phyloP scores from a whole-genome alignment of 2,888 invertebrate species.

The Leucophenga montana region DNA sequence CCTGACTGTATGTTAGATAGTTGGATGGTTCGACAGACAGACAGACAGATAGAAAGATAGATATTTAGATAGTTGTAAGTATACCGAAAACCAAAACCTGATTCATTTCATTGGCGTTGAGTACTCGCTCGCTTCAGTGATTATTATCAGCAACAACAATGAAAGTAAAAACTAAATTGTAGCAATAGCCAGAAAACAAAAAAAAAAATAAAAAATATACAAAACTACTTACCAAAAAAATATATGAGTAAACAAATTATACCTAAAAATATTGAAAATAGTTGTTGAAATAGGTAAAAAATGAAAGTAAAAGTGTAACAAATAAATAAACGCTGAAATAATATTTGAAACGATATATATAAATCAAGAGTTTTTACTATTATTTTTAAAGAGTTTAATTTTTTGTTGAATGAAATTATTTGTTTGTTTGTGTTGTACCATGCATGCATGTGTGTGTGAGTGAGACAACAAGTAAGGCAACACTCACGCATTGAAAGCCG shows the following conservation, averaged over 20 bases:
- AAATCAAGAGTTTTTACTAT: no score
- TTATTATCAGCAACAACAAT: constrained; percentile 23
- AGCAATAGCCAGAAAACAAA: background rate
- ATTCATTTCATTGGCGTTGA: background rate
- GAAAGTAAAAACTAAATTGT: constrained; percentile 14
- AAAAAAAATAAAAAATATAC: constrained; percentile 4
- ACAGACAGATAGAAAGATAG: constrained; percentile 7
- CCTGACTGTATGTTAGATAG: background rate
- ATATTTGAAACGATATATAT: no score
- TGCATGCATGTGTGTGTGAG: no score
- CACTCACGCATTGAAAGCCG: no score
- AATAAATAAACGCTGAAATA: background rate
- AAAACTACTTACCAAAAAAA: background rate
- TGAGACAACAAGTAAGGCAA: no score
- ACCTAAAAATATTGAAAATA: background rate
- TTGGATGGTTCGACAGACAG: no score
- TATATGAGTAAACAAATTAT: background rate
- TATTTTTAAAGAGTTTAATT: no score
- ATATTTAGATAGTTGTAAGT: background rate
- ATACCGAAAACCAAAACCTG: constrained; percentile 10
- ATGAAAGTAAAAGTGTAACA: constrained; percentile 10
- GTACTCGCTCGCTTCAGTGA: background rate
- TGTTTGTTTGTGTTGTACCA: no score
- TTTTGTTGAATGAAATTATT: no score
- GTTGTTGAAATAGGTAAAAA: constrained; percentile 1